Evolutionary conservation across 2,797 vertebrate species (phyloP).

Genomic region (Mormyrops boulengeri): DNA sequence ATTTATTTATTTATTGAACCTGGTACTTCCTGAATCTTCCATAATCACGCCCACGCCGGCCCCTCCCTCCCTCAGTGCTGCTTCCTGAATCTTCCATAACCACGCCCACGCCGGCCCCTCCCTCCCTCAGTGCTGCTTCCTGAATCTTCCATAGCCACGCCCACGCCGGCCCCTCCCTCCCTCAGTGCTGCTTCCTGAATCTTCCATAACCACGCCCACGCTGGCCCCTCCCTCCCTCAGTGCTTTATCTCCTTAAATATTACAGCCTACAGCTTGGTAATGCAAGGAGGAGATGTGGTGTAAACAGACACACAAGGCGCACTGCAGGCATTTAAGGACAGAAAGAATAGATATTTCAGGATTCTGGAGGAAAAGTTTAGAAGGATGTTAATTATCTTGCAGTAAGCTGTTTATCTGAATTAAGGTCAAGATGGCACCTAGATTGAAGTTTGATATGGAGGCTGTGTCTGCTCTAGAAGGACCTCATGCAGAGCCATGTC

Average conservation of each 20-base stretch:
- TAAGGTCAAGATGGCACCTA: background rate
- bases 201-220: background rate
- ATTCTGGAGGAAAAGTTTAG: background rate
- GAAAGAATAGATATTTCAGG: background rate
- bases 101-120: background rate
- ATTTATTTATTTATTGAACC: background rate
- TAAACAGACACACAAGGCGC: background rate
- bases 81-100: background rate
- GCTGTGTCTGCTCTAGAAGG: background rate
- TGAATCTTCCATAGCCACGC: background rate
- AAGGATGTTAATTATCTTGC: background rate
- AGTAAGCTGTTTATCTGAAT: background rate
- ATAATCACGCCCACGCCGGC: background rate
- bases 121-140: background rate
- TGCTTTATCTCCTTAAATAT: background rate
- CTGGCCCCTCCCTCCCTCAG: background rate
- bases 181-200: background rate
- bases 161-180: background rate
- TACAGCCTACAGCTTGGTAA: background rate
- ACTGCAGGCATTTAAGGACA: background rate
- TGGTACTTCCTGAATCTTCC: background rate
- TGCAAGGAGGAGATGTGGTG: background rate
- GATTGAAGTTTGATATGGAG: background rate
- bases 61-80: background rate
- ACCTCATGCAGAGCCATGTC: background rate